phyloP scores from a whole-genome alignment of 2,888 invertebrate species.

The Harpagoxenus sublaevis region DNA sequence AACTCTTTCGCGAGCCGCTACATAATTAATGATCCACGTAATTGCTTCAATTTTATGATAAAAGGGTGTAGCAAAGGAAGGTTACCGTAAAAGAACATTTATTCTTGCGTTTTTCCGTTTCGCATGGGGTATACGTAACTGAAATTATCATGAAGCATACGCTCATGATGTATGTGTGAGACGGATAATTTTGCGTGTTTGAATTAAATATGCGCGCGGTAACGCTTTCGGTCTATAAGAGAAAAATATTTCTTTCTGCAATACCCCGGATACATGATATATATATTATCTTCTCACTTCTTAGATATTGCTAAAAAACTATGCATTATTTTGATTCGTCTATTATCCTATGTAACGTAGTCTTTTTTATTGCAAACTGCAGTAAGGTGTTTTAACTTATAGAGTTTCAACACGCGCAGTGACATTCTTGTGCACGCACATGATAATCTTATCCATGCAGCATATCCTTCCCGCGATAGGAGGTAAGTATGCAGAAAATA shows the following conservation, averaged over 20 bases:
- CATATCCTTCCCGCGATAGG: not conserved
- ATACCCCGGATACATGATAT: not conserved
- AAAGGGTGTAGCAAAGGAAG: not conserved
- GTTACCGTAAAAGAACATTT: not conserved
- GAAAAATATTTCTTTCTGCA: not conserved
- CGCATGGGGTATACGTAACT: not conserved
- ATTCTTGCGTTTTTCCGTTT: not conserved
- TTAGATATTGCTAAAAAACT: not conserved
- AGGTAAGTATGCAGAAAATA: not conserved
- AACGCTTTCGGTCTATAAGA: not conserved
- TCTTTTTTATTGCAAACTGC: not conserved
- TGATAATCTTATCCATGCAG: not conserved
- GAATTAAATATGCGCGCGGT: not conserved
- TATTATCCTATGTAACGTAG: not conserved
- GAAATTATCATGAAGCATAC: too few relatives aligned
- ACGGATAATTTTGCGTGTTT: not conserved
- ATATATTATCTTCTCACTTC: not conserved
- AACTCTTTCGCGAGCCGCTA: not conserved
- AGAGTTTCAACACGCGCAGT: not conserved
- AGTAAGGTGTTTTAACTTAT: not conserved
- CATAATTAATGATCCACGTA: not conserved
- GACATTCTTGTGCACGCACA: not conserved
- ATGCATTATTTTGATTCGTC: constrained; percentile 5
- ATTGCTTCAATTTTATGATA: not conserved
- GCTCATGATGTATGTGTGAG: not conserved